phyloP scores from a whole-genome alignment of 1,140 invertebrate genomes.

The Dendroctonus ponderosae region DNA sequence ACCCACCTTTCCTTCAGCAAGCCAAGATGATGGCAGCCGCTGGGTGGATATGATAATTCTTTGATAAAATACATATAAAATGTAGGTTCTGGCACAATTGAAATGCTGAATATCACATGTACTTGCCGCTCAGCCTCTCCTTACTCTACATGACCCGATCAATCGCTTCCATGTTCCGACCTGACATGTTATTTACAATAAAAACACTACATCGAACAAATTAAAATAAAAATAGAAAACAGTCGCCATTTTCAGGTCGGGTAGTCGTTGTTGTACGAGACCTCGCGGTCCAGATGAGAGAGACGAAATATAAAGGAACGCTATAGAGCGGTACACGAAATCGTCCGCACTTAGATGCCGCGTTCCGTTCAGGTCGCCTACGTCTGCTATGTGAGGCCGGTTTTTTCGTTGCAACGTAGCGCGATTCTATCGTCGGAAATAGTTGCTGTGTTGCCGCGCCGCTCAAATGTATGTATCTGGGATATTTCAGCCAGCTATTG shows the following conservation, averaged over 20 bases:
- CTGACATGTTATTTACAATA: conserved; percentile 28
- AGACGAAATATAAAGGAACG: conserved; percentile 48
- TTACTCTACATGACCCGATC: conserved; percentile 11
- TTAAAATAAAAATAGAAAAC: conserved; percentile 38
- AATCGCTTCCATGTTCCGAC: conserved; percentile 2
- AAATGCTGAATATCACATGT: no score
- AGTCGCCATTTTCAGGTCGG: conserved; percentile 38
- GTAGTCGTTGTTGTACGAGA: conserved; percentile 43
- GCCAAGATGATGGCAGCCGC: no score
- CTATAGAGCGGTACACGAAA: conserved; percentile 45
- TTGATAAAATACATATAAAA: no score
- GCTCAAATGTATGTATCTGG: no score
- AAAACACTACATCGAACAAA: conserved; percentile 33
- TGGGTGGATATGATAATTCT: no score
- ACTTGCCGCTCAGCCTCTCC: no score
- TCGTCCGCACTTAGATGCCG: conserved; percentile 35
- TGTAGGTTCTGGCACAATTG: no score
- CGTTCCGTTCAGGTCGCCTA: conserved; percentile 16
- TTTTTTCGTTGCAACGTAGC: conserved; percentile 16
- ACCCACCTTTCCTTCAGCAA: no score
- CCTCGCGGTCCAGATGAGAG: conserved; percentile 45
- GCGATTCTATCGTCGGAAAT: conserved; percentile 28
- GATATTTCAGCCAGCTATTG: no score
- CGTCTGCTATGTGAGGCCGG: conserved; percentile 29
- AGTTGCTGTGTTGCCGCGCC: conserved; percentile 11